Base-by-base conservation (phyloP, 2,888 invertebrate species). In the Ophion ventricosus region DNA sequence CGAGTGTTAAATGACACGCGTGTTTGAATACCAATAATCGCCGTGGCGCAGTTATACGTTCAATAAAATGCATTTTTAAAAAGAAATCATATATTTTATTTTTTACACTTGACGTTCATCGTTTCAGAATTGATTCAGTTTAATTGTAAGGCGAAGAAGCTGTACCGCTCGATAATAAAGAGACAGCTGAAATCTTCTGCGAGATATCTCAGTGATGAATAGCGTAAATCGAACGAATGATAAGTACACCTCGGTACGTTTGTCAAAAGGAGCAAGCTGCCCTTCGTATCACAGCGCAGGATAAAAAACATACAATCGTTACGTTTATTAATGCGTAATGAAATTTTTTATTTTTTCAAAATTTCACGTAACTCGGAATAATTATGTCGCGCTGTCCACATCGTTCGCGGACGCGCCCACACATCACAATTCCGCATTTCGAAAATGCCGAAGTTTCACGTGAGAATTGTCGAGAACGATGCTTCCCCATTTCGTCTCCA, bases 341-440 rank as follows among this genome's bases (percentile, higher is more conserved):
- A 70, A 70, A 56, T 29, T 26, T 26, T 70, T 70, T 70, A 70
- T 70, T 70, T 29, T 20, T 0, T 56, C 29, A 20, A 20, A 26
- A 29, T 49, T 17, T 5, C 56, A 56, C 49, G 49, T 54, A 25
- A 67, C 43, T 29, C 23, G 11, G 11, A 5, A 40, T 14, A 70
- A 29, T 29, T 54, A 29, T 4, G n/a, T 8, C 20, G 3, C 25
- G 29, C 8, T 26, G 54, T 11, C 54, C 7, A 69, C 10, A 26
- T 10, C 25, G n/a, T 11, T 8, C 11, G 25, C 23, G n/a, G 40
- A n/a, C 8, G n/a, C 23, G 7, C 49, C 8, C 17, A 63, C 11
- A 3, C 20, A 14, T 26, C 23, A 56, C 4, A 4, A 17, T 56
- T 56, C 17, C 56, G 14, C 56, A 20, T 4, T 56, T 20, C 8